phyloP scores from a whole-genome alignment of 2,113 vertebrate species.

The Stomatorhinus ivindoensis region DNA sequence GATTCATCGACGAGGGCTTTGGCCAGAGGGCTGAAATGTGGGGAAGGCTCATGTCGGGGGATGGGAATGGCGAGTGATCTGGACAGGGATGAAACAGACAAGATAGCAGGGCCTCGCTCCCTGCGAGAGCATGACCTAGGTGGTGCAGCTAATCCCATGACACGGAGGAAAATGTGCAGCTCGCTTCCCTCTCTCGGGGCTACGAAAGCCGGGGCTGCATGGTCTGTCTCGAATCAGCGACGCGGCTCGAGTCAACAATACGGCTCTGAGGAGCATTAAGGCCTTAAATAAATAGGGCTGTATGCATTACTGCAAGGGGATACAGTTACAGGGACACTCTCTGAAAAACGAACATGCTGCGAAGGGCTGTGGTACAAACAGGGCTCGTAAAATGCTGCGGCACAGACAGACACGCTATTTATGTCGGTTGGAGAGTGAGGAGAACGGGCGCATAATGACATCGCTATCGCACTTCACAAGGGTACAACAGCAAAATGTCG shows the following conservation, averaged over 20 bases:
- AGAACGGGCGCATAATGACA: neutral
- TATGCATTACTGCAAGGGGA: neutral
- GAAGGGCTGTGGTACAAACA: neutral
- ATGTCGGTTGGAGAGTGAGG: neutral
- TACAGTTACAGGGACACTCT: neutral
- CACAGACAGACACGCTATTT: neutral
- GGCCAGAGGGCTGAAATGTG: neutral
- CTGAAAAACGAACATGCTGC: neutral
- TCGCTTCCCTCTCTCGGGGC: neutral
- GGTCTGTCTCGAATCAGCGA: neutral
- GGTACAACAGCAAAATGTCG: neutral
- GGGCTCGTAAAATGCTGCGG: neutral
- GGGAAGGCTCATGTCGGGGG: neutral
- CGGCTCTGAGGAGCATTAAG: neutral
- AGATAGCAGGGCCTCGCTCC: neutral
- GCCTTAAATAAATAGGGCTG: constrained; percentile 5
- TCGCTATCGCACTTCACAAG: neutral
- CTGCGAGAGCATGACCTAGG: constrained; percentile 1
- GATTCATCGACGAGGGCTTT: neutral
- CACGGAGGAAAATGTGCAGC: neutral
- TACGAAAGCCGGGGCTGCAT: neutral
- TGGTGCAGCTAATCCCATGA: neutral
- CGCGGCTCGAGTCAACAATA: neutral
- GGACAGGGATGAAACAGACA: neutral
- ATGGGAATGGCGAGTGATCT: neutral